phyloP scores from a whole-genome alignment of 2,797 vertebrate genomes.

The Chelonia mydas region DNA sequence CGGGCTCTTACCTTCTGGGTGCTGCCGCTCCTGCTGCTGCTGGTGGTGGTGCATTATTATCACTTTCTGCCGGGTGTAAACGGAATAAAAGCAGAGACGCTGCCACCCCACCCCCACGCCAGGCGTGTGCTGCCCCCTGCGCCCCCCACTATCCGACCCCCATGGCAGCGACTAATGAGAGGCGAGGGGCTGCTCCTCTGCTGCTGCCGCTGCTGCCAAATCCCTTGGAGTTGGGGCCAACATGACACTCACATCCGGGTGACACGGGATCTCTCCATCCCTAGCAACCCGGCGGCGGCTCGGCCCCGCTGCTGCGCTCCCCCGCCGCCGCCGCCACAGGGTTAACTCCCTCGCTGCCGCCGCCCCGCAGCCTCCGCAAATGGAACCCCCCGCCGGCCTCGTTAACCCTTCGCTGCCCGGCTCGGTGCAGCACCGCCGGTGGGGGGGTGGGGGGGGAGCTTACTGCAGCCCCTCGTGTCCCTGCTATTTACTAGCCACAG shows the following conservation, averaged over 20 bases:
- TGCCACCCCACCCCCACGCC: constrained; percentile 48
- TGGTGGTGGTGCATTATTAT: constrained; percentile 76
- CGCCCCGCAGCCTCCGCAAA: constrained; percentile 43
- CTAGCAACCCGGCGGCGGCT: constrained; percentile 76
- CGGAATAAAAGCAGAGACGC: constrained; percentile 38
- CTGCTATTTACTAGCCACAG: not conserved
- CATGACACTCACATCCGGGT: constrained; percentile 93
- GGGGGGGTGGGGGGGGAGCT: no score
- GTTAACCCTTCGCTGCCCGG: not conserved
- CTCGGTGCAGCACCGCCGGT: not conserved
- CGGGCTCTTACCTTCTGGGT: constrained; percentile 76
- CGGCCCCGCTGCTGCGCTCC: constrained; percentile 59
- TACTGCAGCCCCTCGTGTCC: not conserved
- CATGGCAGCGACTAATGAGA: constrained; percentile 67
- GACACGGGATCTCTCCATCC: constrained; percentile 80
- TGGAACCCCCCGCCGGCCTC: not conserved
- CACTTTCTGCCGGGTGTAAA: constrained; percentile 70
- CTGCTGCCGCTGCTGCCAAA: constrained; percentile 65
- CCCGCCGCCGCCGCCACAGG: constrained; percentile 28
- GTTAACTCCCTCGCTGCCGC: constrained; percentile 55
- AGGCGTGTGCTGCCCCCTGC: constrained; percentile 58
- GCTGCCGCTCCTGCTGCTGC: constrained; percentile 78
- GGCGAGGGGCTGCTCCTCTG: constrained; percentile 60
- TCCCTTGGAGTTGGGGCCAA: constrained; percentile 82
- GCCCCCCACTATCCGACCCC: constrained; percentile 72